Evolutionary conservation across 2,888 invertebrate species (phyloP).

Genomic region (Sphaerophoria taeniata): DNA sequence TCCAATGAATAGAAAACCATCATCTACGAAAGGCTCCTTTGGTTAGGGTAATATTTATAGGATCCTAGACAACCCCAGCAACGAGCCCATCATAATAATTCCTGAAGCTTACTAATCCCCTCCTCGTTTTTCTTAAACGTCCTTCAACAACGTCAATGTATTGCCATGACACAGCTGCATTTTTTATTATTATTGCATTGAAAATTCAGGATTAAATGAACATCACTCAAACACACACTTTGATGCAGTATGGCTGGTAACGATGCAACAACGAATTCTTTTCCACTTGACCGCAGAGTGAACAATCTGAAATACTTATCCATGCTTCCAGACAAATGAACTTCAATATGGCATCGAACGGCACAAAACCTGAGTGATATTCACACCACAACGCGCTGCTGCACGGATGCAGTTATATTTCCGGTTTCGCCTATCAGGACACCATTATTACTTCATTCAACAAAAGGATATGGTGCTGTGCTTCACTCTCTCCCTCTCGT

Average conservation of each 20-base stretch:
- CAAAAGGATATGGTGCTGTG: conserved; percentile 2
- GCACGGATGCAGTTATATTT: conserved; percentile 56
- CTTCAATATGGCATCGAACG: conserved; percentile 21
- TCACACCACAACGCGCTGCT: conserved; percentile 32
- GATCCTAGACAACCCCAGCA: background rate
- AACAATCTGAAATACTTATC: conserved; percentile 40
- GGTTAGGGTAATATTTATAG: background rate
- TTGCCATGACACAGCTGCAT: background rate
- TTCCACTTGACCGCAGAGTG: conserved; percentile 56
- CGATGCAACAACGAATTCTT: conserved; percentile 17
- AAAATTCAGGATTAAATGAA: conserved; percentile 35
- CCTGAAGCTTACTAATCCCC: background rate
- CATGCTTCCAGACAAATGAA: conserved; percentile 60
- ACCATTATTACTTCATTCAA: conserved; percentile 32
- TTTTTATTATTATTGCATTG: conserved; percentile 29
- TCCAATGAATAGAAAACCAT: conserved; percentile 5
- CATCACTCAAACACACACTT: background rate
- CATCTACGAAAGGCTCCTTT: background rate
- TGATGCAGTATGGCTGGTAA: too few species aligned
- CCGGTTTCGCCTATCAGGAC: conserved; percentile 36
- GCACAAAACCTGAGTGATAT: too few species aligned
- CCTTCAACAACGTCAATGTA: background rate
- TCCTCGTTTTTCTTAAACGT: background rate
- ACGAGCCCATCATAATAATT: conserved; percentile 10
- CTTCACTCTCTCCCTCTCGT: background rate